phyloP scores from a whole-genome alignment of 1,140 invertebrate genomes.

The Helicoverpa armigera region DNA sequence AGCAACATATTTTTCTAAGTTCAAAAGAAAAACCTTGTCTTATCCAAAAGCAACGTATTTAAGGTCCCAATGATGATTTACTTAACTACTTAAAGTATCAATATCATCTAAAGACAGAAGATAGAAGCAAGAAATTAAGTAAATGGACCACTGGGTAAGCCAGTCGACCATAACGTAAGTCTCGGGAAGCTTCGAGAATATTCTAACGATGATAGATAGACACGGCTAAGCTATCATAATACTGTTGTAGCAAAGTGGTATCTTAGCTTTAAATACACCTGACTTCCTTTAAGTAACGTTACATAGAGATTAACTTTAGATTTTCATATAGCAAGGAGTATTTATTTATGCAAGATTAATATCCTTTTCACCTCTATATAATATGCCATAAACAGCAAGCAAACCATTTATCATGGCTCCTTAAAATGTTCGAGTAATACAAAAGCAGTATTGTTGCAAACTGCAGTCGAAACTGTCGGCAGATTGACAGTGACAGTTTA shows the following conservation, averaged over 20 bases:
- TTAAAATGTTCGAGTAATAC: too few species aligned
- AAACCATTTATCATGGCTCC: too few species aligned
- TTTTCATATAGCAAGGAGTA: background rate
- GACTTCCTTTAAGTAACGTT: background rate
- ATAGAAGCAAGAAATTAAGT: conserved; percentile 4
- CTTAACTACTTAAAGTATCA: too few species aligned
- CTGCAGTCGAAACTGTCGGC: too few species aligned
- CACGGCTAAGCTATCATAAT: conserved; percentile 16
- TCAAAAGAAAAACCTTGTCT: too few species aligned
- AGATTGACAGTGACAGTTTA: too few species aligned
- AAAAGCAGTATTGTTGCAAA: too few species aligned
- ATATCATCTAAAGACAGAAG: too few species aligned
- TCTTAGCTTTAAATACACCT: conserved; percentile 2
- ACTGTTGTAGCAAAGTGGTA: conserved; percentile 1
- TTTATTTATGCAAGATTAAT: background rate
- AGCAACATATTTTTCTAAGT: too few species aligned
- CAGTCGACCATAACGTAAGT: conserved; percentile 6
- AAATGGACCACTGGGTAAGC: conserved; percentile 5
- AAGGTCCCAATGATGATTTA: too few species aligned
- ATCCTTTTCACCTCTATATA: background rate
- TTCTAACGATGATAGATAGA: conserved; percentile 14
- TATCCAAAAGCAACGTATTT: too few species aligned
- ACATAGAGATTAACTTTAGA: background rate
- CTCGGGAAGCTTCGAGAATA: conserved; percentile 8
- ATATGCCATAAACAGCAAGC: too few species aligned